phyloP scores from a whole-genome alignment of 2,113 vertebrate genomes.

The Cyprinodon brontotheroides region DNA sequence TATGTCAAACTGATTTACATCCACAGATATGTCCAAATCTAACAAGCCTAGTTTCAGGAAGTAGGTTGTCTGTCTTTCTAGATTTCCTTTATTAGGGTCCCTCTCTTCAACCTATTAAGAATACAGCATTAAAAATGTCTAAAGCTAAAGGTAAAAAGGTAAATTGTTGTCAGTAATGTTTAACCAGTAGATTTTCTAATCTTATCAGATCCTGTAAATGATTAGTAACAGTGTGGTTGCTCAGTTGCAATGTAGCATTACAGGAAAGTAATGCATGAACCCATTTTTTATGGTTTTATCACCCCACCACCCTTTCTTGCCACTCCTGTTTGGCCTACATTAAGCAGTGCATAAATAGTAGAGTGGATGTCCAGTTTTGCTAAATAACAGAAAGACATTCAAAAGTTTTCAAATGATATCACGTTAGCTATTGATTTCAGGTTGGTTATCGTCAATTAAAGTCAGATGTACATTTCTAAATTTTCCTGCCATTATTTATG shows the following conservation, averaged over 20 bases:
- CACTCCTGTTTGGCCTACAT: not conserved
- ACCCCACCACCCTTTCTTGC: slow-evolving; percentile 28
- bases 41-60: not conserved
- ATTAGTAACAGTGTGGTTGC: slow-evolving; percentile 57
- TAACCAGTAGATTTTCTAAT: slow-evolving; percentile 60
- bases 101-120: not conserved
- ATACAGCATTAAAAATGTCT: not conserved
- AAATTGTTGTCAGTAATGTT: slow-evolving; percentile 32
- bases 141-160: not conserved
- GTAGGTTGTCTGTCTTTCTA: not conserved
- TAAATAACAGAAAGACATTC: too few species aligned
- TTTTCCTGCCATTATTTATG: not conserved
- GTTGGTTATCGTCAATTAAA: too few species aligned
- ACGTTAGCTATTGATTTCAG: too few species aligned
- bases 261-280: slow-evolving; percentile 15
- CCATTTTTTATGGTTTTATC: slow-evolving; percentile 45
- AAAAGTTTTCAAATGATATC: too few species aligned
- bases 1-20: not conserved
- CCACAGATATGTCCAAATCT: not conserved
- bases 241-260: slow-evolving; percentile 26
- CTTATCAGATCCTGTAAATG: slow-evolving; percentile 74
- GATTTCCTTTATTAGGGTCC: not conserved
- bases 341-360: not conserved
- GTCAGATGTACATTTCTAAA: not conserved
- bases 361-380: not conserved